Base-by-base conservation (phyloP, 1,140 invertebrate genomes). In the Panagrolaimus sp. region DNA sequence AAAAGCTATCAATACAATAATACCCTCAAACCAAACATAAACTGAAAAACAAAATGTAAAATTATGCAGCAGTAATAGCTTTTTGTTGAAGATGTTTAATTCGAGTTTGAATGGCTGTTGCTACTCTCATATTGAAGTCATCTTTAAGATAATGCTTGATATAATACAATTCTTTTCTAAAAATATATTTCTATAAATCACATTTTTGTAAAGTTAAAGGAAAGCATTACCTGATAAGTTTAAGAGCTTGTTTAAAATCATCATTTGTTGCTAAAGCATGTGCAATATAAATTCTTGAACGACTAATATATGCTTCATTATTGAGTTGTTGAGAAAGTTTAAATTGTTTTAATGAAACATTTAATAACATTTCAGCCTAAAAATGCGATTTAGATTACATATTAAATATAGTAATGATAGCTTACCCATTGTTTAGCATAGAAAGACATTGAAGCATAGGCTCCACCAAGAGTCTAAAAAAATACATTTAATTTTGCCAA, bases 401-500 rank as follows among this genome's bases (percentile, higher is more conserved):
- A n/a, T n/a, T n/a, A n/a, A n/a, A 38, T 38, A 13, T 23, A 3
- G 4, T 57, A 25, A 57, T 57, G 5, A 20, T 38, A 57, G 8
- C 51, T 1, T 57, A 57, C 51, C 51, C 51, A 57, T 57, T 57
- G 20, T 3, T 20, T 25, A 20, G 51, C 51, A 64, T 64, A 45
- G 20, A 16, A 16, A 27, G 16, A 16, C 31, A 64, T 42, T 0
- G 63, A 42, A 43, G 63, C 31, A 42, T 23, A 64, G 9, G 31
- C 63, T 0, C 63, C 63, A 27, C 63, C 63, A 4, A 64, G 63
- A 9, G 63, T 64, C n/a, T n/a, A n/a, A n/a, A n/a, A n/a, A n/a
- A n/a, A n/a, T n/a, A n/a, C n/a, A n/a, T n/a, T n/a, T n/a, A n/a
- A n/a, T n/a, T n/a, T n/a, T n/a, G n/a, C n/a, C n/a, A n/a, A n/a